Evolutionary conservation across 2,113 vertebrate genomes (phyloP).

Genomic region (Rhinolophus ferrumequinum): DNA sequence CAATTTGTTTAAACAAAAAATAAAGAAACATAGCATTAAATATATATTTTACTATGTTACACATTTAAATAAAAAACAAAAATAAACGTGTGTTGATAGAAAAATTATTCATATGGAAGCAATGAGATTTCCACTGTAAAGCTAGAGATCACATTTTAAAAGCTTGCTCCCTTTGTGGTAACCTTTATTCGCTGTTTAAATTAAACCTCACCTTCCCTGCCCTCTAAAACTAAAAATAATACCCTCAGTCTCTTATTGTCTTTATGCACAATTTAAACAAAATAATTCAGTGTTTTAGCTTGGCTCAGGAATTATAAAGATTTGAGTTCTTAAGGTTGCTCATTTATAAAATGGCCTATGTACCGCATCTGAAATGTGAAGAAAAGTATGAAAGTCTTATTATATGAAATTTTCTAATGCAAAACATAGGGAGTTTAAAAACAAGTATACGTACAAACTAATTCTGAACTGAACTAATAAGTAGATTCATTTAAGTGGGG

Average conservation of each 20-base stretch:
- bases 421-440: background rate
- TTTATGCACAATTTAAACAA: background rate
- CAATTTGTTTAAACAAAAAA: background rate
- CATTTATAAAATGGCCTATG: background rate
- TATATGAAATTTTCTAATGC: background rate
- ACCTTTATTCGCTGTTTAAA: constrained; percentile 44
- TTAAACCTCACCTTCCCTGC: background rate
- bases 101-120: background rate
- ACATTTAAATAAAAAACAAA: background rate
- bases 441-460: background rate
- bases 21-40: background rate
- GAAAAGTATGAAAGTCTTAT: background rate
- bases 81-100: background rate
- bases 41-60: background rate
- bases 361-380: background rate
- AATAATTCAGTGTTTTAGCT: background rate
- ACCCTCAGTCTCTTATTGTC: background rate
- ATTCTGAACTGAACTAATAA: background rate
- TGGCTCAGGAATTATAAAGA: background rate
- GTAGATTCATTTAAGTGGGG: background rate
- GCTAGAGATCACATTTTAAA: background rate
- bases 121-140: background rate
- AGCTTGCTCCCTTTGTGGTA: background rate
- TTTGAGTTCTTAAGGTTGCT: background rate
- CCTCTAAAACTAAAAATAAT: constrained; percentile 34